Percentiles rank a stretch among this genome's conserved stretches.
Conservation (phyloP, 2,113 vertebrate genomes). For the Gavialis gangeticus region DNA sequence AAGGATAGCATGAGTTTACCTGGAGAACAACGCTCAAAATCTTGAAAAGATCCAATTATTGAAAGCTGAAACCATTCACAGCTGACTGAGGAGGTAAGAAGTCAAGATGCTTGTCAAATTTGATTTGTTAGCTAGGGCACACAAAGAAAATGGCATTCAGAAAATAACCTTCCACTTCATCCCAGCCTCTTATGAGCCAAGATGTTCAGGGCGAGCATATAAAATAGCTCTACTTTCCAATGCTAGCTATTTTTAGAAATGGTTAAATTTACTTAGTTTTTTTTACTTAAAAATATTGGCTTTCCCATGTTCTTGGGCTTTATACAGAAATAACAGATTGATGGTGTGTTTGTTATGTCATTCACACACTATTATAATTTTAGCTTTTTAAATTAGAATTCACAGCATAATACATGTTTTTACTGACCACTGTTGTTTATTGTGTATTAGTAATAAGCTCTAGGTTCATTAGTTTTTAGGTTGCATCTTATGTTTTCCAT, state of each 20-base stretch:
- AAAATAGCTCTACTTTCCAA: background rate
- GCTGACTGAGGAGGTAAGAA: conserved; percentile 32
- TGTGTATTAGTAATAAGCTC: background rate
- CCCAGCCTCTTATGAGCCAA: background rate
- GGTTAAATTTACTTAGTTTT: background rate
- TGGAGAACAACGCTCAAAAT: background rate
- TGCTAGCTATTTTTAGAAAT: background rate
- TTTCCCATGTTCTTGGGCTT: background rate
- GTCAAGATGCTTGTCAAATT: background rate
- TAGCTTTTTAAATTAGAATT: background rate
- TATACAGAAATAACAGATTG: background rate
- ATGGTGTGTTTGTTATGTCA: background rate
- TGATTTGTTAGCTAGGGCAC: background rate
- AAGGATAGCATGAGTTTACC: background rate
- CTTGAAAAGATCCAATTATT: background rate
- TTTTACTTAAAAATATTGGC: background rate
- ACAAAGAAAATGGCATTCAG: background rate
- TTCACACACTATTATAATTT: background rate
- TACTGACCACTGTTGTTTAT: background rate
- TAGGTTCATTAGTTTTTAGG: background rate
- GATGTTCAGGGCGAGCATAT: background rate
- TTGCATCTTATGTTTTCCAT: background rate
- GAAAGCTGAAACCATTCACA: conserved; percentile 13
- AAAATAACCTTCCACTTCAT: background rate
- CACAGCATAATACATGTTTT: background rate